Conservation (phyloP, 2,113 vertebrate genomes). For the Eonycteris spelaea region DNA sequence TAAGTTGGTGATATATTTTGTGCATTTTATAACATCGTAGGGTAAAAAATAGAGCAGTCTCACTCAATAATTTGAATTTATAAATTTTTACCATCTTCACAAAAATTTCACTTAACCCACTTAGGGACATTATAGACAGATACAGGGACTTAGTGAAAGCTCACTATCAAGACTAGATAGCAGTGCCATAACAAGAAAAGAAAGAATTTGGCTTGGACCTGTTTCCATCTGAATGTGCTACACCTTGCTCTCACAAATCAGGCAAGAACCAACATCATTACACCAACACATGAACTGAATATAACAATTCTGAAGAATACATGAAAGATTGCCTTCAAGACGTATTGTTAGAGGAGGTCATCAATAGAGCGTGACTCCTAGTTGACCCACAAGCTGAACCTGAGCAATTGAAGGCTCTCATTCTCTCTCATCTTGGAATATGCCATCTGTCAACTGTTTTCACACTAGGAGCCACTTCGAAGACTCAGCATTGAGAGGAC, state of each 20-base stretch:
- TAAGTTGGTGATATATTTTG: background rate
- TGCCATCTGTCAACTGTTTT: background rate
- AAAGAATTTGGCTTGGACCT: background rate
- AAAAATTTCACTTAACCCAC: conserved; percentile 19
- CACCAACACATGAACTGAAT: background rate
- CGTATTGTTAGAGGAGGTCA: background rate
- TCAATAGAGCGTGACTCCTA: background rate
- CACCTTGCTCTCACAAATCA: background rate
- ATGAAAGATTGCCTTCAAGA: background rate
- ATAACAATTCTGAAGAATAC: background rate
- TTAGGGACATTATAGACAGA: background rate
- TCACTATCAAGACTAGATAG: background rate
- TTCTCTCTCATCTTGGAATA: background rate
- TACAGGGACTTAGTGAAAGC: background rate
- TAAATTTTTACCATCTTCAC: conserved; percentile 15
- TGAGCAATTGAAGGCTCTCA: background rate
- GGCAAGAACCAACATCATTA: background rate
- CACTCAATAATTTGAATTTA: background rate
- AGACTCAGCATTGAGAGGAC: background rate
- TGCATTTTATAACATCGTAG: no score
- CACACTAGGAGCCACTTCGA: background rate
- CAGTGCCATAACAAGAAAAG: background rate
- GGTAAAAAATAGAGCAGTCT: background rate
- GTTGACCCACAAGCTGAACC: background rate
- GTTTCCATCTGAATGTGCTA: background rate